Evolutionary conservation across 2,888 invertebrate genomes (phyloP).

Genomic region (Mantis religiosa): DNA sequence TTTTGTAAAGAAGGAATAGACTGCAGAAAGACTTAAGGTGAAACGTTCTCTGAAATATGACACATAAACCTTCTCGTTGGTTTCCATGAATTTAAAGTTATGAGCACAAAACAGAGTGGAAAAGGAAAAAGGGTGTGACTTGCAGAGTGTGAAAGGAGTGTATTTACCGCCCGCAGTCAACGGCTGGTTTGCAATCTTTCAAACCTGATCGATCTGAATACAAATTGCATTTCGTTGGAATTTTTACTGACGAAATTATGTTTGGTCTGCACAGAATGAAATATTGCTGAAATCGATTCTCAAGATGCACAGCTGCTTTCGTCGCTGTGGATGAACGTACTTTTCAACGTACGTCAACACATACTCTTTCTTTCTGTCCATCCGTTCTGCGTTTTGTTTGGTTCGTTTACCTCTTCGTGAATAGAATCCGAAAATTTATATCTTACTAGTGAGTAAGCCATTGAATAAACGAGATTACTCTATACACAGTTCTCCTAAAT

Average conservation of each 20-base stretch:
- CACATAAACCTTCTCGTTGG: not conserved
- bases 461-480: too few species aligned
- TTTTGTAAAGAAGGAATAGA: too few species aligned
- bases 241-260: not conserved
- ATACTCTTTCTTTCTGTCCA: not conserved
- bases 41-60: not conserved
- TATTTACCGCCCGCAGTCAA: not conserved
- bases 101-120: not conserved
- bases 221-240: not conserved
- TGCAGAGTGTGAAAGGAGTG: too few species aligned
- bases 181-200: not conserved
- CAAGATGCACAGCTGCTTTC: not conserved
- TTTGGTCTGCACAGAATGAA: not conserved
- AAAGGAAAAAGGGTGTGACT: not conserved
- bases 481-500: too few species aligned
- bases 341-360: not conserved
- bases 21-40: not conserved
- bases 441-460: too few species aligned
- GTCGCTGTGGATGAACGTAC: not conserved
- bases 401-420: not conserved
- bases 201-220: not conserved
- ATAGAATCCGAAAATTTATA: too few species aligned
- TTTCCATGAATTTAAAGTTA: not conserved
- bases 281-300: not conserved
- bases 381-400: not conserved